Evolutionary conservation across 2,888 invertebrate genomes (phyloP).

Genomic region (Acleris sparsana): DNA sequence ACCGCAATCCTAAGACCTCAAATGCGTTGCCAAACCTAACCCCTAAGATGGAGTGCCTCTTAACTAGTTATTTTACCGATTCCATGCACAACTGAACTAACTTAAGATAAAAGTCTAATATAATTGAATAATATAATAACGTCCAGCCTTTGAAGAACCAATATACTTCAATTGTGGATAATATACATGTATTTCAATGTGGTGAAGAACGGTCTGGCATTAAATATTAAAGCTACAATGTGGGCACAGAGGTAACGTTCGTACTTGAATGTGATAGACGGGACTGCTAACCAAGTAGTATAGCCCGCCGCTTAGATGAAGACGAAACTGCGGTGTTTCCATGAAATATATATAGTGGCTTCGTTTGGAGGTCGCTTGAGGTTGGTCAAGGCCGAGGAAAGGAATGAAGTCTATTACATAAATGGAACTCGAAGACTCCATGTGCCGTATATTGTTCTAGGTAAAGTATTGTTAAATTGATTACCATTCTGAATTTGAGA

Average conservation of each 20-base stretch:
- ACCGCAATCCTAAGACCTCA: too few species aligned
- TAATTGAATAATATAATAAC: too few species aligned
- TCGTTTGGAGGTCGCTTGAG: slow-evolving; percentile 11
- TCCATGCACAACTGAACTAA: too few species aligned
- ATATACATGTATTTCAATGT: not conserved
- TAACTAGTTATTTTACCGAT: too few species aligned
- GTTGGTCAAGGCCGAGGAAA: slow-evolving; percentile 23
- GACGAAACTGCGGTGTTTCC: slow-evolving; percentile 17
- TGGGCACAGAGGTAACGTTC: slow-evolving; percentile 1
- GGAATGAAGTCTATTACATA: slow-evolving; percentile 18
- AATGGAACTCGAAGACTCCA: slow-evolving; percentile 8
- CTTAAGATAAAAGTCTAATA: too few species aligned
- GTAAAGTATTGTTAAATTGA: too few species aligned
- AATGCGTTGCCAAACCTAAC: too few species aligned
- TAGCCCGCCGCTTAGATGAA: slow-evolving; percentile 18
- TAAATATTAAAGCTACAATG: slow-evolving; percentile 10
- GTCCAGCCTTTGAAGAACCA: too few species aligned
- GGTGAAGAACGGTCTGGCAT: slow-evolving; percentile 4
- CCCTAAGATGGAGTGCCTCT: too few species aligned
- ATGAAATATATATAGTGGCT: slow-evolving; percentile 29
- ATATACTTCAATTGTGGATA: not conserved
- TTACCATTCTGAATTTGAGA: too few species aligned
- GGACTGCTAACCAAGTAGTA: slow-evolving; percentile 9
- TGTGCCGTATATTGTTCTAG: not conserved
- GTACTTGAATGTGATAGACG: slow-evolving; percentile 5